Evolutionary conservation across 2,888 invertebrate genomes (phyloP).

Genomic region (Phengaris alcon): DNA sequence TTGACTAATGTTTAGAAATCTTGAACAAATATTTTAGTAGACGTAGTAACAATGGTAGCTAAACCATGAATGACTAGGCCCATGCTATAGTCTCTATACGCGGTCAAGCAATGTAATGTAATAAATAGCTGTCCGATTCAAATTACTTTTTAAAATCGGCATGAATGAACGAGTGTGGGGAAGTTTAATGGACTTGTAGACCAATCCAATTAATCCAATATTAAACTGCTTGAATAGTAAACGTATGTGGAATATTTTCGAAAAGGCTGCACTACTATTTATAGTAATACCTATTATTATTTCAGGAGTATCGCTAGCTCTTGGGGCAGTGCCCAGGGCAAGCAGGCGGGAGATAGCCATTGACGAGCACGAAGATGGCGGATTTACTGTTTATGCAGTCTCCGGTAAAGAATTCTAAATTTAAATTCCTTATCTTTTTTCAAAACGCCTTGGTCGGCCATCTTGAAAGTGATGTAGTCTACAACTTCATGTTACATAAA

Average conservation of each 20-base stretch:
- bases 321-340: slow-evolving; percentile 54
- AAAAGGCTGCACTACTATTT: neutral
- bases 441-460: neutral
- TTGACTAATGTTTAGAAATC: too few relatives aligned
- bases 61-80: too few relatives aligned
- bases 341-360: slow-evolving; percentile 46
- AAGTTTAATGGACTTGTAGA: neutral
- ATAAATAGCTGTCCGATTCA: too few relatives aligned
- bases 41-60: too few relatives aligned
- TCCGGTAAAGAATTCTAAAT: slow-evolving; percentile 44
- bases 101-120: too few relatives aligned
- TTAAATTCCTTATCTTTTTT: neutral
- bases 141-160: neutral
- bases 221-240: neutral
- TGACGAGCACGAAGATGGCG: slow-evolving; percentile 52
- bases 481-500: neutral
- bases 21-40: too few relatives aligned
- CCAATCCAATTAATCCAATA: neutral
- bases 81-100: too few relatives aligned
- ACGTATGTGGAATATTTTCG: neutral
- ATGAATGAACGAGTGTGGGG: neutral
- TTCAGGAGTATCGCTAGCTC: slow-evolving; percentile 54
- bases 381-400: slow-evolving; percentile 46
- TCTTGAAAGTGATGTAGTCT: neutral
- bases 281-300: neutral